Evolutionary conservation across 2,888 invertebrate species (phyloP), one percentile per base, ranked within the genome.

Genomic region (Marronus borbonicus): DNA sequence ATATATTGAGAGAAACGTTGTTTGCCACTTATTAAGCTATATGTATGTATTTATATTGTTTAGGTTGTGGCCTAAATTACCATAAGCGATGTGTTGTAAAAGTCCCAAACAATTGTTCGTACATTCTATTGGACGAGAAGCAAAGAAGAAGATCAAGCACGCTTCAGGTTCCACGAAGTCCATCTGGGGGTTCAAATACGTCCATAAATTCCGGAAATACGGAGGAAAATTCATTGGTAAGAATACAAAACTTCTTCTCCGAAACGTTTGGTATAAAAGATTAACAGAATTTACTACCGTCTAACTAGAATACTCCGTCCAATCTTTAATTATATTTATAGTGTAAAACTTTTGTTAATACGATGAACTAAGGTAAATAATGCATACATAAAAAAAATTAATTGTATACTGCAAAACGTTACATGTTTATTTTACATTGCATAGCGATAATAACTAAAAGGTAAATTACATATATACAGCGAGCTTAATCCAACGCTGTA

Each of bases 21-120:
- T 44, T 12, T 12, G 2, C 12, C 44, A 2, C 8, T 8, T 12
- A 12, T 8, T 44, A 44, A 44, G 44, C 44, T 44, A 44, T 12
- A 44, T 44, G 12, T 12, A 44, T 44, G 12, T 8, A 12, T 44
- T 44, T 28, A 24, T 78, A 44, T 76, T 44, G 66, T 79, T 66
- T 79, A 98, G 98, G 98, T 83, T 99, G 99, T 91, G 96, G 98
- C 14, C 93, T 97, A 87, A 99, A 98, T 91, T 99, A 97, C 91
- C 99, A 99, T 91, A 99, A 99, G 89, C 93, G 99, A 70, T 99
- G 96, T 89, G 96, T 96, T 66, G 96, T 98, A 82, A 98, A 98
- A 90, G 97, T 99, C 81, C 99, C 99, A 69, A 98, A 98, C 88
- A 98, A 99, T 91, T 99, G 99, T 90, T 93, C 94, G 77, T 92